phyloP scores from a whole-genome alignment of 2,888 invertebrate genomes.

The Hyles lineata region DNA sequence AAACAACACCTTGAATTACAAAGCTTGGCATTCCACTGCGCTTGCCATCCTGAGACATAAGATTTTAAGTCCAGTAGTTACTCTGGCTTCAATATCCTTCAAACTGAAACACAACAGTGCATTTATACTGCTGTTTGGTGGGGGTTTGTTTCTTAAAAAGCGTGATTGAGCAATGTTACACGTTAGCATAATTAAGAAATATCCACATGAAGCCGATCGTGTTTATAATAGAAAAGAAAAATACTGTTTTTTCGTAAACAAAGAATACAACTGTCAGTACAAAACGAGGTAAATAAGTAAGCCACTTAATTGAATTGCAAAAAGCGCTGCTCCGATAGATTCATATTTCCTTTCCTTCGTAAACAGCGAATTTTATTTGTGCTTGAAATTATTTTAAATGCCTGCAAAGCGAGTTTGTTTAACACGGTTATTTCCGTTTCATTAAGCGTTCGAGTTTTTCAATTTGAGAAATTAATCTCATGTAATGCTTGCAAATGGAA shows the following conservation, averaged over 20 bases:
- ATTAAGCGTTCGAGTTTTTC: not conserved
- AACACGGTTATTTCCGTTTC: not conserved
- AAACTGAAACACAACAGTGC: too few species aligned
- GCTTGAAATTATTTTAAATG: not conserved
- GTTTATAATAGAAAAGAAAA: not conserved
- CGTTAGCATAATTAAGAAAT: not conserved
- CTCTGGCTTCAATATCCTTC: too few species aligned
- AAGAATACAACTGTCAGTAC: not conserved
- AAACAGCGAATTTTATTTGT: not conserved
- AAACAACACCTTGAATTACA: too few species aligned
- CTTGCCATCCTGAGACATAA: too few species aligned
- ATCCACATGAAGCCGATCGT: not conserved
- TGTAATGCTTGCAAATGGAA: too few species aligned
- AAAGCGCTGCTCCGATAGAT: conserved; percentile 1
- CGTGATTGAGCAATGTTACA: too few species aligned
- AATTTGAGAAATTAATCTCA: not conserved
- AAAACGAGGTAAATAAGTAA: not conserved
- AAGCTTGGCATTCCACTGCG: too few species aligned
- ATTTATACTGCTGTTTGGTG: too few species aligned
- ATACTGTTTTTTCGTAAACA: not conserved
- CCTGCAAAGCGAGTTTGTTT: not conserved
- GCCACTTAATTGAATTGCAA: conserved; percentile 1
- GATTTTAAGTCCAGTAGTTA: too few species aligned
- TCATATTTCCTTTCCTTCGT: not conserved
- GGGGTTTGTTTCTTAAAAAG: too few species aligned